Evolutionary conservation across 2,797 vertebrate genomes (phyloP), one percentile per base, ranked within the genome.

Genomic region (Pseudochromis fuscus): DNA sequence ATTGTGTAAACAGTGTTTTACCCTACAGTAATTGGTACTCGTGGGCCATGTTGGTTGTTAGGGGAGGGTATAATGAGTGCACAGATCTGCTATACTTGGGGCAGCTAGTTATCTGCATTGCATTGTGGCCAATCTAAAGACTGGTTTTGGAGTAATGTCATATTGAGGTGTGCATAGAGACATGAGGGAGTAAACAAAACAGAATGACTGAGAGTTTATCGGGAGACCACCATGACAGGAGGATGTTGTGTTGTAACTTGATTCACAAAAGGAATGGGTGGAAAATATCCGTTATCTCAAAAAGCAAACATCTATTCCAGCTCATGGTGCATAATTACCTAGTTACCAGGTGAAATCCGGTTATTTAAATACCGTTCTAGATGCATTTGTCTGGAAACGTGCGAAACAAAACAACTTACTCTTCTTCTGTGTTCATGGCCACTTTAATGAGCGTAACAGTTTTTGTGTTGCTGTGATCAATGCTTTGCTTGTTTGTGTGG

Each of bases 101-200:
- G 21, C 31, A 50, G 44, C 53, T 56, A 27, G 59, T 68, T 69
- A 56, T 75, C 33, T 38, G 52, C 61, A 30, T 77, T 45, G 4
- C 48, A 35, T 33, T 72, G 61, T 66, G 71, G 67, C 35, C 40
- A 60, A 64, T 35, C 38, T 70, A 67, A 83, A 74, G 49, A 51
- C 67, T 40, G 30, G 37, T 69, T 79, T 73, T 44, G 4, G 12
- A 58, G n/a, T 83, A 67, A 67, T 56, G 37, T 65, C 71, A 78
- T 72, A 46, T 75, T 57, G 46, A 67, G 49, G 51, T 60, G 51
- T 67, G 53, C 4, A 0, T 59, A 46, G 33, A 50, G 66, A 72
- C 40, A 44, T 21, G 13, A 52, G 42, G 35, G 30, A 21, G 37
- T 35, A 68, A 82, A 75, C 53, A 72, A 51, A 78, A 69, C 21